Evolutionary conservation across 2,797 vertebrate species (phyloP).

Genomic region (Arrhamphus sclerolepis): DNA sequence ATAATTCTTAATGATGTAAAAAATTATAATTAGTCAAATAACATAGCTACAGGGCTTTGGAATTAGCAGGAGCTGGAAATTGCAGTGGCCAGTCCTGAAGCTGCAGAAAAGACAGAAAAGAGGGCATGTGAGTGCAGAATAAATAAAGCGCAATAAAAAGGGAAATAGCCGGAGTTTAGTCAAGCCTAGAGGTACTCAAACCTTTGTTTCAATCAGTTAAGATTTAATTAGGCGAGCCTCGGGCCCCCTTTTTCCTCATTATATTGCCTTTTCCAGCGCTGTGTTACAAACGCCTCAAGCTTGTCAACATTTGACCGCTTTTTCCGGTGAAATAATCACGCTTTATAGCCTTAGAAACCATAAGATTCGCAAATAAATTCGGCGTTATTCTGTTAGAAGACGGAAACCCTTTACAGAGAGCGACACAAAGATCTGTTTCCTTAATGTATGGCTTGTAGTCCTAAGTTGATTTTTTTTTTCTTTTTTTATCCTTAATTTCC

Average conservation of each 20-base stretch:
- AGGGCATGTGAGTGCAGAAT: slow-evolving; percentile 64
- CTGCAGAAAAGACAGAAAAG: slow-evolving; percentile 8
- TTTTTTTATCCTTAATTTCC: slow-evolving; percentile 63
- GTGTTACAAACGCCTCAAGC: slow-evolving; percentile 87
- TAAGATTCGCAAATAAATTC: slow-evolving; percentile 84
- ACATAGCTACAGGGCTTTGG: slow-evolving; percentile 86
- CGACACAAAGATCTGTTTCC: slow-evolving; percentile 80
- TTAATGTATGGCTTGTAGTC: slow-evolving; percentile 76
- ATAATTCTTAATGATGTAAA: slow-evolving; percentile 88
- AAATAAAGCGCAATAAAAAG: slow-evolving; percentile 82
- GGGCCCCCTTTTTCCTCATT: slow-evolving; percentile 89
- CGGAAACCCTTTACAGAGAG: slow-evolving; percentile 71
- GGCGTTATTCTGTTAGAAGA: slow-evolving; percentile 76
- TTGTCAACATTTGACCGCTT: slow-evolving; percentile 91
- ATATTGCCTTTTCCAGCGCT: slow-evolving; percentile 86
- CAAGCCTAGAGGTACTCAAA: slow-evolving; percentile 83
- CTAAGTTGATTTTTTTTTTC: slow-evolving; percentile 61
- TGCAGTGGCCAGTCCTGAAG: slow-evolving; percentile 57
- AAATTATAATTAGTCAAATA: slow-evolving; percentile 86
- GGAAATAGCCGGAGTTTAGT: slow-evolving; percentile 86
- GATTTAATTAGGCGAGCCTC: slow-evolving; percentile 93
- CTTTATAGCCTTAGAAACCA: slow-evolving; percentile 79
- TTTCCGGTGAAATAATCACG: slow-evolving; percentile 80
- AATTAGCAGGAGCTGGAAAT: slow-evolving; percentile 67
- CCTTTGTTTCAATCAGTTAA: slow-evolving; percentile 93